These are phyloP conservation scores for Uloborus diversus DNA, from an alignment of 1,140 invertebrate genomes.

Conservation along the genomic window DNA sequence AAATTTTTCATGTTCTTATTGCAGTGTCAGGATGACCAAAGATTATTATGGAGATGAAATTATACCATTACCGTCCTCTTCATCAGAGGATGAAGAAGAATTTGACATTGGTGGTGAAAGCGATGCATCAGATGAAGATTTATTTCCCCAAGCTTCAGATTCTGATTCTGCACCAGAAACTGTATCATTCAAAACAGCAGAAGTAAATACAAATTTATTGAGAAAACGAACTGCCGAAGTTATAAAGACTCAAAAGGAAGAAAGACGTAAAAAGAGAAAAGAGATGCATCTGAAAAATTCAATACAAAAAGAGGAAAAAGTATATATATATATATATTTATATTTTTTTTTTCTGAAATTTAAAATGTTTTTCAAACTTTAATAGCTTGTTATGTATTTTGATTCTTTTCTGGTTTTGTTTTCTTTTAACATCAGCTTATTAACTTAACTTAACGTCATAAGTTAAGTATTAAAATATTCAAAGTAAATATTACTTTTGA, in stretches of 20 bases:
- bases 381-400: no score
- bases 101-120: neutral
- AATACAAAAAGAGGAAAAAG: neutral
- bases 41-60: neutral
- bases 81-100: neutral
- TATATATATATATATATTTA: no score
- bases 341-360: no score
- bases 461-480: no score
- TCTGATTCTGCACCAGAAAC: neutral
- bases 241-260: neutral
- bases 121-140: neutral
- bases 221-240: neutral
- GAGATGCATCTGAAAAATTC: neutral
- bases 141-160: neutral
- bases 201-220: neutral
- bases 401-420: no score
- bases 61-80: neutral
- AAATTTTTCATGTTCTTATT: no score
- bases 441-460: no score
- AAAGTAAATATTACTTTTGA: no score
- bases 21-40: neutral
- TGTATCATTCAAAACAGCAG: neutral
- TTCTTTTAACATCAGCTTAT: no score
- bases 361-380: no score
- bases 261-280: neutral